These are phyloP conservation scores for Brevimyrus niger DNA, from an alignment of 2,113 vertebrate genomes.

Conservation along the genomic window DNA sequence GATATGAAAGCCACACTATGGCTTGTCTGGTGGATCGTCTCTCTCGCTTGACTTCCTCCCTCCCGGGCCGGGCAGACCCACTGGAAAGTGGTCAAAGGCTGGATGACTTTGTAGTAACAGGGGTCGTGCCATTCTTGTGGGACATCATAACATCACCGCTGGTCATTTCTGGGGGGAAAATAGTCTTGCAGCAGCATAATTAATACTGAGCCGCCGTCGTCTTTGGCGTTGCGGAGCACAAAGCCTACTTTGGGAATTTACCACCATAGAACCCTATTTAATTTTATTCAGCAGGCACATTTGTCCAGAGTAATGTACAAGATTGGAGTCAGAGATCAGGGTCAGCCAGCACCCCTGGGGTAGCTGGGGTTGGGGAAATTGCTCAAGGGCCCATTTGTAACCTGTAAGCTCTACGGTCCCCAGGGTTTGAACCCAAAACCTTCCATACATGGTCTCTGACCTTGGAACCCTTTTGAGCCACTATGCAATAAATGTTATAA, in stretches of 20 bases:
- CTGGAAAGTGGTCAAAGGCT: not conserved
- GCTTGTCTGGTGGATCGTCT: not conserved
- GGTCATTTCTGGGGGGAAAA: not conserved
- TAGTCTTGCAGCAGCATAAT: not conserved
- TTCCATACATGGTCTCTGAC: not conserved
- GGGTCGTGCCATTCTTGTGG: not conserved
- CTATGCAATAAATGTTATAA: not conserved
- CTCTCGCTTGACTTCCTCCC: not conserved
- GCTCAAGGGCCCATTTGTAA: not conserved
- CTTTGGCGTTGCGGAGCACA: not conserved
- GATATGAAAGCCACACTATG: not conserved
- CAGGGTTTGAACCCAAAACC: not conserved
- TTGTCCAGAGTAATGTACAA: not conserved
- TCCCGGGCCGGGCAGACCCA: not conserved
- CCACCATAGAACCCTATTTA: not conserved
- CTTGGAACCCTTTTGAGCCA: not conserved
- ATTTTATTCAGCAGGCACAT: not conserved
- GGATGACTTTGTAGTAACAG: not conserved
- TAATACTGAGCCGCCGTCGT: not conserved
- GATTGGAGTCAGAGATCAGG: not conserved
- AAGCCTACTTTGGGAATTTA: not conserved
- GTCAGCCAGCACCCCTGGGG: not conserved
- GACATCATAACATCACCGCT: not conserved
- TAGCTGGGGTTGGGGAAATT: not conserved
- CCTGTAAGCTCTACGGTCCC: not conserved